Evolutionary conservation across 2,113 vertebrate species (phyloP), one percentile per base, ranked within the genome.

Genomic region (Apus apus): DNA sequence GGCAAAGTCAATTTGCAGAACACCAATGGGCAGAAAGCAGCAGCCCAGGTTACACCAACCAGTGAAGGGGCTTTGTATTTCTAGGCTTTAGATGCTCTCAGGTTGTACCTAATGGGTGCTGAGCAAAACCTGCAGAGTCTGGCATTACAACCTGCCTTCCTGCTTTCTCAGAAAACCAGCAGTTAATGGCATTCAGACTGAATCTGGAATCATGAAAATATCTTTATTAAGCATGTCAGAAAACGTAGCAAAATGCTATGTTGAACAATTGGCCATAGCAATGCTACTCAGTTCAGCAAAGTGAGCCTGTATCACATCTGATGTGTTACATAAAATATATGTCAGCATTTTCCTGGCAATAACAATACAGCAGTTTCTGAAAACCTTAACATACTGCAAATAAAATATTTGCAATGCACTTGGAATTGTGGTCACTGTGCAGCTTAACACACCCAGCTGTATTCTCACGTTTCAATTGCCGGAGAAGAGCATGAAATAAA

Each of bases 161-260:
- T 74, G 53, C 91, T 48, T 32, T 64, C 76, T 92, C 65, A 40
- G 68, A 92, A 87, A 93, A 91, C n/a, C 89, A 76, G 91, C 85
- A 93, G 79, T 70, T 88, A 89, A 90, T 90, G 92, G 95, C 95
- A 95, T 95, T 96, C 93, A 78, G 94, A 29, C 76, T 68, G 77
- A 89, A 90, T 72, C 58, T 18, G 48, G 70, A 78, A 79, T 94
- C 82, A 91, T 57, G 96, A 58, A 73, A 93, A 89, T 73, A 90
- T 95, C 94, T 96, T 93, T 93, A 96, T 94, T 94, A 96, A 96
- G 90, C 91, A 77, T 90, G 96, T 91, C 95, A 94, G 96, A 27
- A 83, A 89, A 93, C 46, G 50, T 10, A 91, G 89, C 64, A 26
- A 82, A 96, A 78, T 8, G 90, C 90, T 67, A 90, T 65, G 75